Conservation (phyloP, 2,797 vertebrate species). For the Todus mexicanus region DNA sequence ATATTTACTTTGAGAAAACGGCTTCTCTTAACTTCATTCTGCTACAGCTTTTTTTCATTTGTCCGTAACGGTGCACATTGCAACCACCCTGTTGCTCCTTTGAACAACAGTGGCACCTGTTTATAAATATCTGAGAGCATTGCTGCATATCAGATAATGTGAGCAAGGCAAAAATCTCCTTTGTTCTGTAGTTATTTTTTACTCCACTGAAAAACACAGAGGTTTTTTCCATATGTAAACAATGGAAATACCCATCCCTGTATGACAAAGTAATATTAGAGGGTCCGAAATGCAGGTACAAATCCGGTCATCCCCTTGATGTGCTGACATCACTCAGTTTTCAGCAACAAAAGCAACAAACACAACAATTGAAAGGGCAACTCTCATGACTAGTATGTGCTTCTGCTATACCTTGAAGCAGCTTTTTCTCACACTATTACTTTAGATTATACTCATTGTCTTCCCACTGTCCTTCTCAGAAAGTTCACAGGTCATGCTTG, state of each 20-base stretch:
- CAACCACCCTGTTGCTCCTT: background rate
- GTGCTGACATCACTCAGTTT: background rate
- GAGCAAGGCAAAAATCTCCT: background rate
- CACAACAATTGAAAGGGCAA: background rate
- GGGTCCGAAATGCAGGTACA: background rate
- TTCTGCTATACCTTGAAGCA: background rate
- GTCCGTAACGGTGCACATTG: background rate
- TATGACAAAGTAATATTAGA: background rate
- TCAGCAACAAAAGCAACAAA: background rate
- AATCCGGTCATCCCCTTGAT: background rate
- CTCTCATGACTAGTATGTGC: background rate
- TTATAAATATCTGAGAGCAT: background rate
- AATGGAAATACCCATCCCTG: background rate
- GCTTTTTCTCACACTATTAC: background rate
- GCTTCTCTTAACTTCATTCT: background rate
- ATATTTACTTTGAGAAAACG: background rate
- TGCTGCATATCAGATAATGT: background rate
- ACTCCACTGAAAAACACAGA: background rate
- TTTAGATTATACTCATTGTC: background rate
- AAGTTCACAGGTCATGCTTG: conserved; percentile 3
- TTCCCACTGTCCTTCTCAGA: background rate
- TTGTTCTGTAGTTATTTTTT: background rate
- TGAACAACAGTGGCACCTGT: background rate
- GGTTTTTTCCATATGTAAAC: background rate
- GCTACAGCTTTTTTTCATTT: background rate